A percentile compares a stretch with the other conserved stretches of the same genome.
Evolutionary conservation across 2,888 invertebrate genomes (phyloP).

Genomic region (Spodoptera exigua): DNA sequence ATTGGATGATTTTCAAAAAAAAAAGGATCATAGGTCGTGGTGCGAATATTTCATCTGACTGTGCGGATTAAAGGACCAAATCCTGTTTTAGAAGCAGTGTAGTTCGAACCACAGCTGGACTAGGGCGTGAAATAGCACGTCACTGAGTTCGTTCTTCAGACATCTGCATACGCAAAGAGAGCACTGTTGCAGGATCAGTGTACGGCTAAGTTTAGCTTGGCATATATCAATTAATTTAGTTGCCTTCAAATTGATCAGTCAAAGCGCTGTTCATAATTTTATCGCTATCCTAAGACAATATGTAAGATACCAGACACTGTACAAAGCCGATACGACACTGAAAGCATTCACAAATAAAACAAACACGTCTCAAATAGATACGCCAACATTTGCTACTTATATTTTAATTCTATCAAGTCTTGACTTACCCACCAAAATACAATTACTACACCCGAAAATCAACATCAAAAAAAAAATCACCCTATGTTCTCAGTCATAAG

Average conservation of each 20-base stretch:
- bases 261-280: background rate
- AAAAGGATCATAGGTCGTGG: no score
- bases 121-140: no score
- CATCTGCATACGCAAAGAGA: no score
- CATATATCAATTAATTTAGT: no score
- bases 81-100: no score
- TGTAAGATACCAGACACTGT: constrained; percentile 30
- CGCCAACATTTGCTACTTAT: constrained; percentile 60
- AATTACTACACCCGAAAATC: constrained; percentile 6
- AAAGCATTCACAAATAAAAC: constrained; percentile 56
- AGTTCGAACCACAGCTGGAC: no score
- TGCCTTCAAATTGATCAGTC: background rate
- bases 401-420: constrained; percentile 69
- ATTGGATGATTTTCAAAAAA: no score
- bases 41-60: no score
- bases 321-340: constrained; percentile 39
- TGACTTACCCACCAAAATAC: constrained; percentile 46
- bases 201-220: no score
- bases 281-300: background rate
- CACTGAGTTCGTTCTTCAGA: no score
- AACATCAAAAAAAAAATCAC: background rate
- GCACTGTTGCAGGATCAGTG: no score
- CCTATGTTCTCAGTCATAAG: background rate
- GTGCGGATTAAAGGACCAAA: no score
- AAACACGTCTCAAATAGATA: constrained; percentile 60